Base-by-base conservation (phyloP, 2,797 vertebrate species). In the Mallotus villosus region DNA sequence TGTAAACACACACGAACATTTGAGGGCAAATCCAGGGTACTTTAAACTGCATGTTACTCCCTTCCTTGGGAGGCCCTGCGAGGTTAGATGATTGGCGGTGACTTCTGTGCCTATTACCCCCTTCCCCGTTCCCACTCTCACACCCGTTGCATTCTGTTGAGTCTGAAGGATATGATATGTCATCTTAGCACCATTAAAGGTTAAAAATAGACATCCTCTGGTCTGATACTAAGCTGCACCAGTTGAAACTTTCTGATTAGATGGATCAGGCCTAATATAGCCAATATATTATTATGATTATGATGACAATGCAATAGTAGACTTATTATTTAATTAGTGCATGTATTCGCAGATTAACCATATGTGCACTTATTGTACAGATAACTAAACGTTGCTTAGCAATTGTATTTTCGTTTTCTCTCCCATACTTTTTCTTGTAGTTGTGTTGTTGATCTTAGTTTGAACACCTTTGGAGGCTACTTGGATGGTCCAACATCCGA, bases 81-180 rank as follows among this genome's bases (percentile, higher is more conserved):
- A 11, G 34, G 21, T 65, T 16, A 17, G 34, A 37, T 65, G 34
- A 27, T 27, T 59, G 32, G 29, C 68, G 21, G 68, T 49, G 41
- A 25, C 55, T n/a, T n/a, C 46, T 19, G 41, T 63, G 24, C 27
- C 12, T 55, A 32, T n/a, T 53, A 12, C 85, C 82, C 84, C 89
- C 81, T 84, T 82, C 55, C 11, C 55, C 57, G 24, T 61, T 66
- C 27, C 58, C 60, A 63, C n/a, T 55, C 83, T 71, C 49, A 73
- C 77, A 91, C 92, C 92, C 92, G 89, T 89, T 93, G 91, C 85
- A 62, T 90, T 92, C 90, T 92, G 91, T 91, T 90, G 92, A 93
- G 92, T 86, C 91, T 89, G 83, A 76, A 78, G 29, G 74, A 84
- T 86, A 87, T 91, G 93, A 95, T 95, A 92, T 60, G 92, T 94